Evolutionary conservation across 2,888 invertebrate species (phyloP).

Genomic region (Parnassius glacialis): DNA sequence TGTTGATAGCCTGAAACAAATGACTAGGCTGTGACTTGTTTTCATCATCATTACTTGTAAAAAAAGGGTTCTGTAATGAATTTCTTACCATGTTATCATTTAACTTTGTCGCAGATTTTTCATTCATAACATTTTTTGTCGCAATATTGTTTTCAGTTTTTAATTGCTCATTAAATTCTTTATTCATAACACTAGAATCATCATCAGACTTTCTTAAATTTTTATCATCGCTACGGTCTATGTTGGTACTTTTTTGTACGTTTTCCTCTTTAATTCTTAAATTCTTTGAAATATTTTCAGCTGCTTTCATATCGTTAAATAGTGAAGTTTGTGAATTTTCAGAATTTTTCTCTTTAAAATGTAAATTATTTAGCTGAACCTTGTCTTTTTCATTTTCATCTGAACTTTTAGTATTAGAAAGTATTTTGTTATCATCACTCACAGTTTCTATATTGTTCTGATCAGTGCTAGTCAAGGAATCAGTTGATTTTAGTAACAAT

Average conservation of each 20-base stretch:
- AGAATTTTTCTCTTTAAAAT: neutral
- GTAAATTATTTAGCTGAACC: neutral
- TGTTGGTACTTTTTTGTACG: too few relatives aligned
- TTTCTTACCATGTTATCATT: neutral
- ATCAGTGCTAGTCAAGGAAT: neutral
- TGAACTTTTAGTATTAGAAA: neutral
- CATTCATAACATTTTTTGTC: too few relatives aligned
- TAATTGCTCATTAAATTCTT: too few relatives aligned
- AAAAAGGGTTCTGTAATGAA: too few relatives aligned
- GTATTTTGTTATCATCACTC: neutral
- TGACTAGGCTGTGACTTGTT: too few relatives aligned
- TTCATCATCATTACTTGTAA: too few relatives aligned
- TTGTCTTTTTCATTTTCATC: conserved; percentile 2
- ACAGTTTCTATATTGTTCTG: conserved; percentile 1
- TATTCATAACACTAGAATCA: too few relatives aligned
- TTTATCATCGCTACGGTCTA: too few relatives aligned
- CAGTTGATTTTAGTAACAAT: conserved; percentile 1
- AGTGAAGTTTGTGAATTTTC: neutral
- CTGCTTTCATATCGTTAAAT: neutral
- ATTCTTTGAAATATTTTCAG: conserved; percentile 4
- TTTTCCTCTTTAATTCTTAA: neutral
- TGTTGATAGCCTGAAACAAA: too few relatives aligned
- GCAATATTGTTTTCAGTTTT: too few relatives aligned
- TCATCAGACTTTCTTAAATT: too few relatives aligned
- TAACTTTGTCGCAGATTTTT: neutral